Evolutionary conservation across 2,888 invertebrate species (phyloP), one percentile per base, ranked within the genome.

Genomic region (Drosophila formosana): DNA sequence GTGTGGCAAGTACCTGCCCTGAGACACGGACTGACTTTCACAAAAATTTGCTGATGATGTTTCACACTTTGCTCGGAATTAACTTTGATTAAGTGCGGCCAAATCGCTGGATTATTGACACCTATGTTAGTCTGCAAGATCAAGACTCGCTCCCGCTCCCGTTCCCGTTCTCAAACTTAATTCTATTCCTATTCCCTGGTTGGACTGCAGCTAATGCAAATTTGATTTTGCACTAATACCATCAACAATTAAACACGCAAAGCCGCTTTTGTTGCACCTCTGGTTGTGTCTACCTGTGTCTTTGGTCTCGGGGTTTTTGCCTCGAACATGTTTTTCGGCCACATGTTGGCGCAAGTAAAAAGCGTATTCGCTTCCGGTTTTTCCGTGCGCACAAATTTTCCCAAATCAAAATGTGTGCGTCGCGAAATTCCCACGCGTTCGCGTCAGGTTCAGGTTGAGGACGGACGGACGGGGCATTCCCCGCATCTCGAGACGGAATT

Each of bases 51-150:
- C 65, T 34, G 2, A 18, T 18, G 4, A 58, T 41, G 51, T 66
- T 79, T 72, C 74, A 66, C 71, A 73, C 76, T 65, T 69, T 69
- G 67, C 75, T 51, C 11, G 62, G 79, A 79, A 84, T 89, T 89
- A 85, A 89, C 88, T 89, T 89, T 66, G 85, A 89, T 89, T 89
- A 85, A 89, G 88, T 79, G 80, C 70, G 64, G 26, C 32, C 73
- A 82, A 89, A 88, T 86, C 88, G 72, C 50, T 49, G 72, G 89
- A 88, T 90, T 90, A 85, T 90, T 85, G 71, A 90, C 90, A 90
- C 91, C 88, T 89, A 75, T 32, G 8, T 7, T 18, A 2, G 32
- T 32, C 9, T 56, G n/a, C 37, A n/a, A 37, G 37, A n/a, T 13
- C 34, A 11, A 39, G 11, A 5, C n/a, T 7, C 25, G 49, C 28